Conservation (phyloP, 2,113 vertebrate species). For the Nothocercus julius region DNA sequence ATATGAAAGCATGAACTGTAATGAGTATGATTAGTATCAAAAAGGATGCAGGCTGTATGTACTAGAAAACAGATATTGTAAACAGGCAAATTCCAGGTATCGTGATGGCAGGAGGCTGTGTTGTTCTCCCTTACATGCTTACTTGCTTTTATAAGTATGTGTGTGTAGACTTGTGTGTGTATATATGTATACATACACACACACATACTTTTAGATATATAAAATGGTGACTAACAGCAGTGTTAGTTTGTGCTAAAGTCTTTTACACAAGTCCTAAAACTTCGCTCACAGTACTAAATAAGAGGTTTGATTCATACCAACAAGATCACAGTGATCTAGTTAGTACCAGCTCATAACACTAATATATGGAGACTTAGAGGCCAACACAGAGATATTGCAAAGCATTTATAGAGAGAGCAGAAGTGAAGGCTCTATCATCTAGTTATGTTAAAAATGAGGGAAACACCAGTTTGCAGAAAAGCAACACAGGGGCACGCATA, state of each 20-base stretch:
- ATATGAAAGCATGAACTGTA: background rate
- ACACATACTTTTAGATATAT: background rate
- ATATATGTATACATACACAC: fast-evolving
- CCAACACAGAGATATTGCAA: background rate
- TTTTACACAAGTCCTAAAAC: background rate
- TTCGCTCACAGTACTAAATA: background rate
- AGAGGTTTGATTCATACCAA: background rate
- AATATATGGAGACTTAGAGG: background rate
- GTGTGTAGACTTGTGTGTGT: too few relatives aligned
- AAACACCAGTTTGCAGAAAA: background rate
- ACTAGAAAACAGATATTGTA: background rate
- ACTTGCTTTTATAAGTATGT: too few relatives aligned
- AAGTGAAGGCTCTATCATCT: background rate
- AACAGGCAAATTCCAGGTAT: background rate
- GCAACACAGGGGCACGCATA: too few relatives aligned
- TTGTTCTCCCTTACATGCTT: background rate
- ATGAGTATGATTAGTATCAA: background rate
- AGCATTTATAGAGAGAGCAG: background rate
- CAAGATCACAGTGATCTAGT: background rate
- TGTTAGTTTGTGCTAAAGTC: background rate
- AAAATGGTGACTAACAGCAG: background rate
- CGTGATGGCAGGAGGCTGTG: background rate
- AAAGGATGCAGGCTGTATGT: background rate
- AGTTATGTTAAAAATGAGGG: background rate
- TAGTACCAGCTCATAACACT: background rate